These are phyloP conservation scores for Serilophus lunatus DNA, from an alignment of 2,113 vertebrate species.

Conservation along the genomic window DNA sequence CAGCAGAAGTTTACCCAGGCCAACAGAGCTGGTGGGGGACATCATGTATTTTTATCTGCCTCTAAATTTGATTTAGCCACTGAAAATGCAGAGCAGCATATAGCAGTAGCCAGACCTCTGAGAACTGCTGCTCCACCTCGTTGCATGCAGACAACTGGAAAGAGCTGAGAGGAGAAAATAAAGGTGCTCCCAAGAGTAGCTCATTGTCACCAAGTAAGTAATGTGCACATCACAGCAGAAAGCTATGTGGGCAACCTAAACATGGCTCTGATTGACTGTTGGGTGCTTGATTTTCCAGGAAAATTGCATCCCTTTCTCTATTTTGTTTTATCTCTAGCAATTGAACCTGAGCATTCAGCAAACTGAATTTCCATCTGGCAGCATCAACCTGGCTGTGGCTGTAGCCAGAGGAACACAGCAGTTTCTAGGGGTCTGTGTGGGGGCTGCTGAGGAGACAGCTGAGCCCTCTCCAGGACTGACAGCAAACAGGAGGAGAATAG, in stretches of 20 bases:
- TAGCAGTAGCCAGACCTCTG: not conserved
- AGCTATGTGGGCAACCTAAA: not conserved
- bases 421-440: rapidly evolving
- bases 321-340: not conserved
- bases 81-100: not conserved
- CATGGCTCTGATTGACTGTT: not conserved
- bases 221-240: not conserved
- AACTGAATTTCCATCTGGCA: not conserved
- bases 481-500: not conserved
- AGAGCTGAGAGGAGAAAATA: not conserved
- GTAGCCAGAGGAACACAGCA: rapidly evolving
- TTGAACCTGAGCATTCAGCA: not conserved
- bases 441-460: not conserved
- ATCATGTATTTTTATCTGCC: not conserved
- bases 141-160: not conserved
- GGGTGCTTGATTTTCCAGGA: not conserved
- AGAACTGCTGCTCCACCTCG: not conserved
- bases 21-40: not conserved
- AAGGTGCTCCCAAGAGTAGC: not conserved
- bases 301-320: not conserved
- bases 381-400: not conserved
- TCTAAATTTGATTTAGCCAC: not conserved
- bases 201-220: rapidly evolving
- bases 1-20: not conserved
- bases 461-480: not conserved